phyloP scores from a whole-genome alignment of 2,113 vertebrate genomes.

The Rhinogobius similis region DNA sequence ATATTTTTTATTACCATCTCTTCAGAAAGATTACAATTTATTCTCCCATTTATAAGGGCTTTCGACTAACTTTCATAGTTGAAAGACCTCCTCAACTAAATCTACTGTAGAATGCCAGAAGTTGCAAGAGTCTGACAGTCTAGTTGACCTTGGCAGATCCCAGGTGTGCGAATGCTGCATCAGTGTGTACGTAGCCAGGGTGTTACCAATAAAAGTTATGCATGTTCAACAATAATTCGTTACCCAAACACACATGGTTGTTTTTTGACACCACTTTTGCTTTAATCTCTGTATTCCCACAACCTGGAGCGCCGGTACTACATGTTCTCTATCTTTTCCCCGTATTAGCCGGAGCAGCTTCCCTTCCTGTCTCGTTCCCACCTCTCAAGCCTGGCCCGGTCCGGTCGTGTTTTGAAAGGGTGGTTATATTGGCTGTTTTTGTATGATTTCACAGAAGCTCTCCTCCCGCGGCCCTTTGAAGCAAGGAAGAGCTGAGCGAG shows the following conservation, averaged over 20 bases:
- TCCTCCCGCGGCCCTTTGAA: constrained; percentile 74
- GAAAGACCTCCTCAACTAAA: neutral
- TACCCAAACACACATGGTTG: constrained; percentile 12
- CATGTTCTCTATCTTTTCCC: constrained; percentile 52
- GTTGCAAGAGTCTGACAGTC: constrained; percentile 1
- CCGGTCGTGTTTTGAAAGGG: constrained; percentile 75
- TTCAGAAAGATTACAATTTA: no score
- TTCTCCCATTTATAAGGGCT: neutral
- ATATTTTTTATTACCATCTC: no score
- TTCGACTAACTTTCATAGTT: no score
- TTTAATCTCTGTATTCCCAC: constrained; percentile 39
- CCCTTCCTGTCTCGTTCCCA: constrained; percentile 67
- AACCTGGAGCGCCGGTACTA: constrained; percentile 35
- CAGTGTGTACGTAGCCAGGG: constrained; percentile 5
- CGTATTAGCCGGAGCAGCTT: constrained; percentile 61
- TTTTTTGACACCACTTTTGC: constrained; percentile 28
- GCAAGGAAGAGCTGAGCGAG: constrained; percentile 63
- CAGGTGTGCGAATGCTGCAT: constrained; percentile 5
- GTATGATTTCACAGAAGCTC: constrained; percentile 72
- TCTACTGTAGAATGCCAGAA: neutral
- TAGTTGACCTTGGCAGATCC: neutral
- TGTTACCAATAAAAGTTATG: neutral
- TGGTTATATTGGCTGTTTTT: constrained; percentile 73
- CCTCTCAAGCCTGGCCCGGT: constrained; percentile 55
- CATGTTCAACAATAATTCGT: constrained; percentile 13